Evolutionary conservation across 2,113 vertebrate species (phyloP), one percentile per base, ranked within the genome.

Genomic region (Sclerurus mexicanus): DNA sequence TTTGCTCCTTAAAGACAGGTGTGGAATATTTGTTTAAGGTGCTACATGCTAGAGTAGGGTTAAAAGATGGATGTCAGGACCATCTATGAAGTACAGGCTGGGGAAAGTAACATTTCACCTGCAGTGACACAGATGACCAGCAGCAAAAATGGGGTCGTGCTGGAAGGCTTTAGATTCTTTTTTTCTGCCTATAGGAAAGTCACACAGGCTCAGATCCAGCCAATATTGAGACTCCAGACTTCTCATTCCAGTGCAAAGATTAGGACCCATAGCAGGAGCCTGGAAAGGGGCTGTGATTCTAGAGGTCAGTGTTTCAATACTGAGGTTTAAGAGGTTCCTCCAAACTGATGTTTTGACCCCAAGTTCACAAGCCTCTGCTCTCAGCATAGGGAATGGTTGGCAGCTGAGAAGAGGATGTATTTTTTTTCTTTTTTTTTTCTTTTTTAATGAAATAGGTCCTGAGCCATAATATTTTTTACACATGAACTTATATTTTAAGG

Each of bases 381-480:
- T 69, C 12, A 5, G 55, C 9, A 0, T 55, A 42, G 59, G 72
- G 46, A 94, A 62, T 10, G n/a, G 50, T 46, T 86, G 90, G 88
- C 81, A 83, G 83, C 79, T 90, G 67, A 88, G 76, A 58, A 62
- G n/a, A 76, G 42, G 71, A 83, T 87, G 82, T 58, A 37, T 17
- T 13, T 52, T 75, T 71, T 60, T 14, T 49, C 23, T 23, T 47
- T 47, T 47, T 47, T 46, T 21, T 19, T 42, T 14, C 4, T 76
- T 85, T 72, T 94, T 93, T 85, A 15, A 47, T 87, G 60, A 91
- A 92, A 33, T 58, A 78, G 14, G 60, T 93, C 60, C 49, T 58
- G 44, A 87, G 81, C 84, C 44, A 16, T 85, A 79, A 47, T 94
- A 87, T 67, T 94, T 94, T 96, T 95, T 85, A 85, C 82, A 66